These are phyloP conservation scores for Ailuropoda melanoleuca DNA, from an alignment of 2,113 vertebrate genomes.

Conservation along the genomic window DNA sequence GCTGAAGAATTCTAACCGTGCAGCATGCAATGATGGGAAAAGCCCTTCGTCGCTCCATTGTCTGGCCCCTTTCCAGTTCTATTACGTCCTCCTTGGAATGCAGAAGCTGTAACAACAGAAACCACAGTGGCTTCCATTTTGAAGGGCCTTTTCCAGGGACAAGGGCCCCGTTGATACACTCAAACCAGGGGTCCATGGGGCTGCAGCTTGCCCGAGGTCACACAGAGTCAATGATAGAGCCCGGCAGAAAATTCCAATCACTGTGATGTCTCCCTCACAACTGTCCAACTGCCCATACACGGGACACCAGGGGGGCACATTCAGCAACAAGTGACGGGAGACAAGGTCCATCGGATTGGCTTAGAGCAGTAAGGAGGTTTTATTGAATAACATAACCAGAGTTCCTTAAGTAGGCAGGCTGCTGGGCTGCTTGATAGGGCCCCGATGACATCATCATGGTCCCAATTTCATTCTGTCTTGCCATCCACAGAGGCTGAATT, in stretches of 20 bases:
- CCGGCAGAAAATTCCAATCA: neutral
- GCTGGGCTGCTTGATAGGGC: neutral
- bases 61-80: slow-evolving; percentile 56
- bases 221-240: neutral
- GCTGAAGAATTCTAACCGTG: neutral
- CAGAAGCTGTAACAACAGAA: slow-evolving; percentile 51
- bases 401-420: neutral
- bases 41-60: neutral
- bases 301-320: neutral
- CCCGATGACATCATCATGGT: neutral
- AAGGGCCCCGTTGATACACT: slow-evolving; percentile 54
- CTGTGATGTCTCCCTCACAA: neutral
- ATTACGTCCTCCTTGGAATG: slow-evolving; percentile 62
- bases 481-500: neutral
- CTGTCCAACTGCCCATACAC: neutral
- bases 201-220: slow-evolving; percentile 8
- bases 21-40: neutral
- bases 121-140: slow-evolving; percentile 49
- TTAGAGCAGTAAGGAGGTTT: neutral
- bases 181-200: slow-evolving; percentile 3
- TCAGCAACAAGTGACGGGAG: neutral
- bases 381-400: neutral
- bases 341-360: neutral
- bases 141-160: slow-evolving; percentile 43
- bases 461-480: neutral